Evolutionary conservation across 2,113 vertebrate species (phyloP), one percentile per base, ranked within the genome.

Genomic region (Osmerus eperlanus): DNA sequence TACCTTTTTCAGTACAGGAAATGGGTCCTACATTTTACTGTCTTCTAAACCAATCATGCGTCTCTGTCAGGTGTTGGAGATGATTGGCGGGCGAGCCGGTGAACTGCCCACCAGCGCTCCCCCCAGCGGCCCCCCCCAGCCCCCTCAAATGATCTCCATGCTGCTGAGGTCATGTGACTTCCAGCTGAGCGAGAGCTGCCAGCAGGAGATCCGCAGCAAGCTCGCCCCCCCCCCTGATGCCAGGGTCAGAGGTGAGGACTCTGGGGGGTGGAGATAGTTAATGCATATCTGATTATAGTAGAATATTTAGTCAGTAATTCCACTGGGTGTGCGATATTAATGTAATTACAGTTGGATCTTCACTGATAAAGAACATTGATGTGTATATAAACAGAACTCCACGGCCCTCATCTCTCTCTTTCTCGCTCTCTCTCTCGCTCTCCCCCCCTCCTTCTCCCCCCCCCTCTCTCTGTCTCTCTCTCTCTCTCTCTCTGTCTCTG

Each of bases 61-160:
- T 19, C n/a, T 47, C 25, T 68, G 64, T 54, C 55, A 88, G 84
- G 91, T 94, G 28, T 78, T 93, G 78, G 91, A 93, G 83, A 88
- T 94, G 82, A 82, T 93, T 64, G 87, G 89, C 8, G 89, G 90
- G 2, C 89, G 88, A 23, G 78, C 89, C 4, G 81, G 86, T 3
- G 81, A 85, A 72, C 64, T 83, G 59, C 86, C 83, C 64, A 70
- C 78, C 7, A 58, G 76, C 41, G 18, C 61, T 9, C 66, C 73
- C 12, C 65, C 71, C 12, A 77, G 84, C 79, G 83, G 80, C 65
- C 86, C 61, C 52, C 4, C 83, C 83, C 79, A 21, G 56, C 87
- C 85, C 2, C 91, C 93, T 1, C 92, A 91, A 70, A 89, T 93
- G 85, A 87, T 94, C 68, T 92, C 92, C 19, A 82, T 93, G 85